Percentiles rank a stretch among this genome's conserved stretches.
Evolutionary conservation across 2,113 vertebrate genomes (phyloP).

Genomic region (Pluvialis apricaria): DNA sequence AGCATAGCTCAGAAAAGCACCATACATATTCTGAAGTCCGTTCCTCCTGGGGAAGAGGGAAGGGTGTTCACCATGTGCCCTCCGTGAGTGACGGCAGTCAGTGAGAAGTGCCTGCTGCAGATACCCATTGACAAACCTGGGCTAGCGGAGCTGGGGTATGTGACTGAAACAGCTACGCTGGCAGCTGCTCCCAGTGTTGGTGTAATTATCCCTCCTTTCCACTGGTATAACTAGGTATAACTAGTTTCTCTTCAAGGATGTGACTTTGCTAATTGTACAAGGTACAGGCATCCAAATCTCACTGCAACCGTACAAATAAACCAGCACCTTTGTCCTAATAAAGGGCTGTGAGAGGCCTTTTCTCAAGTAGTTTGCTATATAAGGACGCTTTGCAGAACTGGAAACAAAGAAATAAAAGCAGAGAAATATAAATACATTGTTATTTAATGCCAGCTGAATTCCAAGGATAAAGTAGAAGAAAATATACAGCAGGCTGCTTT

Average conservation of each 20-base stretch:
- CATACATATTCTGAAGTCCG: neutral
- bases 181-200: neutral
- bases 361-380: neutral
- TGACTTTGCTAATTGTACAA: neutral
- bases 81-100: rapidly evolving
- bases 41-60: neutral
- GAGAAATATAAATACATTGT: neutral
- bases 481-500: neutral
- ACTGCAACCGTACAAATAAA: neutral
- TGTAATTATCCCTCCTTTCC: neutral
- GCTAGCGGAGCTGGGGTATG: neutral
- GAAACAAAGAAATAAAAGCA: neutral
- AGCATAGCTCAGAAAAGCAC: neutral
- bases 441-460: neutral
- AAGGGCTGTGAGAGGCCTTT: neutral
- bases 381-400: neutral
- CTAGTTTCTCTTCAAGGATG: neutral
- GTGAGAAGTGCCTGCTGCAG: neutral
- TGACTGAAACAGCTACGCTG: neutral
- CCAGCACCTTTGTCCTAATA: neutral
- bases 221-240: neutral
- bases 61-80: neutral
- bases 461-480: neutral
- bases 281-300: neutral
- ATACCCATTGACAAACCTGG: neutral